Evolutionary conservation across 2,888 invertebrate genomes (phyloP).

Genomic region (Pharmacophagus antenor): DNA sequence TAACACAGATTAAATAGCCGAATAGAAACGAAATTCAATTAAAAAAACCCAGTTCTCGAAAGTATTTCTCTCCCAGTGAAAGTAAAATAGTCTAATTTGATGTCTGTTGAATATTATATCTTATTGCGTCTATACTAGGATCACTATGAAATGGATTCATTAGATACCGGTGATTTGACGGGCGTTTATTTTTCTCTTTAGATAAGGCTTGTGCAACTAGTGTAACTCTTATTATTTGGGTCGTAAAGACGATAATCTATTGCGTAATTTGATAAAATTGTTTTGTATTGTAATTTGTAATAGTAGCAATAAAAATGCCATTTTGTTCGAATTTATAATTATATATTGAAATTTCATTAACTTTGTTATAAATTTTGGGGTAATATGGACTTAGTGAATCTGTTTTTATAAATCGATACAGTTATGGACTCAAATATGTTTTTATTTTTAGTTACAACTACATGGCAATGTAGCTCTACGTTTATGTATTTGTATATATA

Average conservation of each 20-base stretch:
- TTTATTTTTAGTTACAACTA: too few species aligned
- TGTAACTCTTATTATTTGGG: constrained; percentile 36
- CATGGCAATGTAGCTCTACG: too few species aligned
- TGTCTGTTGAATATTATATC: neutral
- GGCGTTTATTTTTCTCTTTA: neutral
- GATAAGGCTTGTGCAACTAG: constrained; percentile 34
- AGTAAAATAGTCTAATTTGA: constrained; percentile 47
- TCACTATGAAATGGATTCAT: constrained; percentile 10
- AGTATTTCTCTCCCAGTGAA: constrained; percentile 51
- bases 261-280: constrained; percentile 31
- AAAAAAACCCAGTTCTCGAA: constrained; percentile 39
- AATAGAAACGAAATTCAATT: neutral
- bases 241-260: constrained; percentile 36
- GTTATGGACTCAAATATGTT: too few species aligned
- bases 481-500: too few species aligned
- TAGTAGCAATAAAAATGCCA: too few species aligned
- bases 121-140: constrained; percentile 7
- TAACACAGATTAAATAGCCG: neutral
- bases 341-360: too few species aligned
- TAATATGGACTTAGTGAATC: too few species aligned
- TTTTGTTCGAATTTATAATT: too few species aligned
- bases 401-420: too few species aligned
- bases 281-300: constrained; percentile 1
- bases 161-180: neutral
- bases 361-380: too few species aligned